Evolutionary conservation across 1,140 invertebrate genomes (phyloP), one percentile per base, ranked within the genome.

Genomic region (Zelostemma sp.): DNA sequence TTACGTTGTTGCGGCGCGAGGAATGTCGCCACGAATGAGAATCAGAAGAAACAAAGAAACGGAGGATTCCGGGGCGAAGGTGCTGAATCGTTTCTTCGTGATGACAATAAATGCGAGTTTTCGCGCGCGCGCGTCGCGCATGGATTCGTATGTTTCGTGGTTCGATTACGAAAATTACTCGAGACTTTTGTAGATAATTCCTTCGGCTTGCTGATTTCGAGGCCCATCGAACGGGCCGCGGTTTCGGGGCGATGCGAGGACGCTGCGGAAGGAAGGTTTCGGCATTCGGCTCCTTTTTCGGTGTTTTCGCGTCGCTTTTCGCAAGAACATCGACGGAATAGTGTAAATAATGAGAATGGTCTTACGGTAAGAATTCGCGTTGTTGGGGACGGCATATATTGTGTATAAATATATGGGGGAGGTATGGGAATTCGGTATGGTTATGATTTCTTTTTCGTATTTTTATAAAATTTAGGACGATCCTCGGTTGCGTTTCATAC

Each of bases 81-180:
- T 78, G 72, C 69, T 76, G 76, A 76, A 74, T 80, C 72, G 75
- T 73, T 81, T 78, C n/a, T 77, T 72, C 62, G 78, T 78, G 69
- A 77, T 81, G 81, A 84, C 82, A 83, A 84, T 84, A 84, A 81
- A 77, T 75, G 82, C 74, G 74, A 73, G 78, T 81, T 68, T 66
- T 77, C 72, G 49, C 70, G 60, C 69, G 74, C 72, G 73, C 72
- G 68, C 73, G 61, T 21, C 40, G 18, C 40, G 59, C 67, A 63
- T 60, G 56, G 43, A 68, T 47, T 73, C 41, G 66, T n/a, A n/a
- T 68, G 68, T 73, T 66, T 68, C 62, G 70, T 59, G 63, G 66
- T 63, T 68, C 61, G 64, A 74, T 68, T 55, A 65, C 60, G 58
- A 17, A 25, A 57, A 69, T 73, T 78, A 74, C 62, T 60, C 73